These are phyloP conservation scores for Tetramorium alpestre DNA, from an alignment of 1,140 invertebrate genomes.

Conservation along the genomic window DNA sequence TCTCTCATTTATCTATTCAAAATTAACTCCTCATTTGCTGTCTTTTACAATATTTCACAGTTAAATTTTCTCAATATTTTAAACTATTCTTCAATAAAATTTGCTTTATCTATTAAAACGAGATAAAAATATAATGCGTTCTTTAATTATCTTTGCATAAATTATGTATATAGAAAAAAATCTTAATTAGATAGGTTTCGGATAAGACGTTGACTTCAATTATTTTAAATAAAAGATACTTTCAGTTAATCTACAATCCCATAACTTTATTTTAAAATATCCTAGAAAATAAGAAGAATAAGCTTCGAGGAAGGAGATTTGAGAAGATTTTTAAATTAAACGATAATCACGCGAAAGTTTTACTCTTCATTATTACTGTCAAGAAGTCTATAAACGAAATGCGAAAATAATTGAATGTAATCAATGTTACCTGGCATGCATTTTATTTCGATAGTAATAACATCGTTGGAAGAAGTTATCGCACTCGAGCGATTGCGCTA, in stretches of 20 bases:
- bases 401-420: constrained; percentile 14
- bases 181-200: not conserved
- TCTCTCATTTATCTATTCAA: constrained; percentile 3
- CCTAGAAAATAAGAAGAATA: not conserved
- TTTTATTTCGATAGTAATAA: constrained; percentile 37
- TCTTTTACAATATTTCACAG: not conserved
- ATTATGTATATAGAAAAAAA: not conserved
- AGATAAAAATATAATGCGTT: not conserved
- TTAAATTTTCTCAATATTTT: not conserved
- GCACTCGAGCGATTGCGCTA: not conserved
- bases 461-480: constrained; percentile 7
- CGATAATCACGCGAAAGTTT: not conserved
- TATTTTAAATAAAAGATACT: constrained; percentile 7
- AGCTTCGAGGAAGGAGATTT: not conserved
- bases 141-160: too few species aligned
- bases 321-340: constrained; percentile 1
- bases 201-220: not conserved
- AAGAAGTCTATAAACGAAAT: not conserved
- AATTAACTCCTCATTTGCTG: not conserved
- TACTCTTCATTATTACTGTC: not conserved
- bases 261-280: not conserved
- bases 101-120: not conserved
- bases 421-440: not conserved
- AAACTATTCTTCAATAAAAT: constrained; percentile 18
- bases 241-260: not conserved